A percentile compares a stretch with the other conserved stretches of the same genome.
Evolutionary conservation across 2,797 vertebrate species (phyloP).

Genomic region (Protosalanx chinensis): DNA sequence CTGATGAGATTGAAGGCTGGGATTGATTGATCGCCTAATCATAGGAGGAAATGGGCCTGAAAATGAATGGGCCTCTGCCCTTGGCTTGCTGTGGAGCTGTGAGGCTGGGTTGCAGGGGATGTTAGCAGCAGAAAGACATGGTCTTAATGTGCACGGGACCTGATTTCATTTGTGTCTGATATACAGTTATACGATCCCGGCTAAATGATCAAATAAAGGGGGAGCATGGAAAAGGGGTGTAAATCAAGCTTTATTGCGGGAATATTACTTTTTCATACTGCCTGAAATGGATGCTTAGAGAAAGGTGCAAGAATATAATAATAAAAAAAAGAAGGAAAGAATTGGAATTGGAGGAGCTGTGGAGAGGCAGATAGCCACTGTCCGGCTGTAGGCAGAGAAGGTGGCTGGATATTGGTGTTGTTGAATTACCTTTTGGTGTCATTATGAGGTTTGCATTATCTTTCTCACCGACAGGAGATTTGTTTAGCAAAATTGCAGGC

Average conservation of each 20-base stretch:
- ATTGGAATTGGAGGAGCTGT: constrained; percentile 64
- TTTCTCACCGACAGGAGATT: constrained; percentile 43
- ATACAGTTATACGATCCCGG: constrained; percentile 84
- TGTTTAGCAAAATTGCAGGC: constrained; percentile 52
- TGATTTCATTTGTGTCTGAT: constrained; percentile 86
- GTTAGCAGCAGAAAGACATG: constrained; percentile 78
- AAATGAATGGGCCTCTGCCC: constrained; percentile 87
- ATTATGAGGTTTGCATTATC: constrained; percentile 45
- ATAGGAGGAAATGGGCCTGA: constrained; percentile 88
- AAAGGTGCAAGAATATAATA: constrained; percentile 68
- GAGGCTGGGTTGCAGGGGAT: constrained; percentile 71
- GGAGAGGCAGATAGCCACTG: constrained; percentile 36
- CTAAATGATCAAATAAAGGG: constrained; percentile 83
- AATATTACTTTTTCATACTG: constrained; percentile 83
- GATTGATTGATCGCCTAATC: constrained; percentile 90
- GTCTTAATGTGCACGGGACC: constrained; percentile 81
- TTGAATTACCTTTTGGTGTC: constrained; percentile 41
- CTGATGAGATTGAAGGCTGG: constrained; percentile 84
- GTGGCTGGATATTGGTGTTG: constrained; percentile 44
- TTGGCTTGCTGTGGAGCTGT: constrained; percentile 75
- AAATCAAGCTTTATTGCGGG: constrained; percentile 84
- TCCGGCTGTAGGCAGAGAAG: constrained; percentile 12
- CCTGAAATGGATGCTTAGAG: constrained; percentile 76
- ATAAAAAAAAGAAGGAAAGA: constrained; percentile 72
- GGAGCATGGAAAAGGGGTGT: constrained; percentile 64